Percentiles rank a stretch among this genome's conserved stretches.
These are phyloP conservation scores for Halocynthia roretzi DNA, from an alignment of 23 tunicate species.

Conservation along the genomic window DNA sequence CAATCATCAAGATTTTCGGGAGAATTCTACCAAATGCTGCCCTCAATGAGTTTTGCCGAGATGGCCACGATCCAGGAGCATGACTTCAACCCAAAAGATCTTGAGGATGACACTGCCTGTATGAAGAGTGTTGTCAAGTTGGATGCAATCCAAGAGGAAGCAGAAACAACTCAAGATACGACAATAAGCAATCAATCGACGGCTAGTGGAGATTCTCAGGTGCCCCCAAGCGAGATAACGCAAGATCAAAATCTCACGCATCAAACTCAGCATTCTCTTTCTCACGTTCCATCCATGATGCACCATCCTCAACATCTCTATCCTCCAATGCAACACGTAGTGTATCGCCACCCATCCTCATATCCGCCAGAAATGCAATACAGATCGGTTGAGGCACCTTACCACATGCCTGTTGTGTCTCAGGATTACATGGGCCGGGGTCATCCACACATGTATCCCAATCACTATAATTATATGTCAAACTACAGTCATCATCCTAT, in stretches of 20 bases:
- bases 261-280: neutral
- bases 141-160: constrained; percentile 4
- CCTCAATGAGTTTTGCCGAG: constrained; percentile 57
- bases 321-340: constrained; percentile 6
- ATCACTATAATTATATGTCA: neutral
- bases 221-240: constrained; percentile 1
- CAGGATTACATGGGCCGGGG: constrained; percentile 5
- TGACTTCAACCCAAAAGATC: constrained; percentile 23
- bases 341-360: neutral
- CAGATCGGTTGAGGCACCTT: constrained; percentile 2
- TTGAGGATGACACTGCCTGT: neutral
- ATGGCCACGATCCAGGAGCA: constrained; percentile 57
- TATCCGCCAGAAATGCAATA: neutral
- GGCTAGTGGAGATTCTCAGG: constrained; percentile 23
- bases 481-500: constrained; percentile 7
- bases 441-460: constrained; percentile 1
- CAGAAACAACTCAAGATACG: constrained; percentile 23
- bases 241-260: neutral
- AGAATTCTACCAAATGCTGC: constrained; percentile 53
- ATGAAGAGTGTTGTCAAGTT: neutral
- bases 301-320: constrained; percentile 14
- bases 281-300: neutral
- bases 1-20: constrained; percentile 33
- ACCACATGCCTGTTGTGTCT: constrained; percentile 2
- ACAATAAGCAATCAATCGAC: constrained; percentile 2